These are phyloP conservation scores for Callimorpha dominula DNA, from an alignment of 2,888 invertebrate species.

Conservation along the genomic window DNA sequence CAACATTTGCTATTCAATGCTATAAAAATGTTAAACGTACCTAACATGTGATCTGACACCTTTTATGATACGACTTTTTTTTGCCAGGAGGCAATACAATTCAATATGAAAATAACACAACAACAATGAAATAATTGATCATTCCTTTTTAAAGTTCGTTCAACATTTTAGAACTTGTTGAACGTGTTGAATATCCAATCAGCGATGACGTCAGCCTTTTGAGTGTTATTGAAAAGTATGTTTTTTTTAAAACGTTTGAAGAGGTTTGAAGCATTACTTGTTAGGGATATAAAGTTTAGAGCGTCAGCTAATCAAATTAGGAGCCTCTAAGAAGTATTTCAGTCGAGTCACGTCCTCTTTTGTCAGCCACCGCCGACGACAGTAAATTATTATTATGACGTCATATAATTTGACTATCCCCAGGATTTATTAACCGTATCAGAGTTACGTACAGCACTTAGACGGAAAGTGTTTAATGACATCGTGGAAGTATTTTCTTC, in stretches of 20 bases:
- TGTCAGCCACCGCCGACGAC: constrained; percentile 38
- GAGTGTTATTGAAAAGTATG: constrained; percentile 16
- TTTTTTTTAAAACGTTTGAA: no score
- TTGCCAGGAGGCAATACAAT: no score
- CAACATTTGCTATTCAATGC: no score
- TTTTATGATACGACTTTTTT: no score
- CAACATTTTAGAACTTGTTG: constrained; percentile 20
- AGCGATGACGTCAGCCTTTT: neutral
- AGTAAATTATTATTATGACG: constrained; percentile 52
- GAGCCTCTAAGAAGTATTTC: constrained; percentile 34
- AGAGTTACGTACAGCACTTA: constrained; percentile 28
- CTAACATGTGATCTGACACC: no score
- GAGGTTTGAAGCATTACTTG: constrained; percentile 44
- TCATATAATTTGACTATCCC: constrained; percentile 48
- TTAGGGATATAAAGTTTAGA: constrained; percentile 34
- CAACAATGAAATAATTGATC: neutral
- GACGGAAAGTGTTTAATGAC: constrained; percentile 35
- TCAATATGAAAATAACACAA: neutral
- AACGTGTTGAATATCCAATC: constrained; percentile 12
- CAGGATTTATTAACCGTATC: constrained; percentile 46
- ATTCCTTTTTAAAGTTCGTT: neutral
- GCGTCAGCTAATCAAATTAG: constrained; percentile 51
- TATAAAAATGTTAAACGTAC: no score
- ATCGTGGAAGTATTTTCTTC: constrained; percentile 5
- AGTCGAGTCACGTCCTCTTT: constrained; percentile 51